These are phyloP conservation scores for Macaria notata DNA, from an alignment of 2,888 invertebrate species.

Conservation along the genomic window DNA sequence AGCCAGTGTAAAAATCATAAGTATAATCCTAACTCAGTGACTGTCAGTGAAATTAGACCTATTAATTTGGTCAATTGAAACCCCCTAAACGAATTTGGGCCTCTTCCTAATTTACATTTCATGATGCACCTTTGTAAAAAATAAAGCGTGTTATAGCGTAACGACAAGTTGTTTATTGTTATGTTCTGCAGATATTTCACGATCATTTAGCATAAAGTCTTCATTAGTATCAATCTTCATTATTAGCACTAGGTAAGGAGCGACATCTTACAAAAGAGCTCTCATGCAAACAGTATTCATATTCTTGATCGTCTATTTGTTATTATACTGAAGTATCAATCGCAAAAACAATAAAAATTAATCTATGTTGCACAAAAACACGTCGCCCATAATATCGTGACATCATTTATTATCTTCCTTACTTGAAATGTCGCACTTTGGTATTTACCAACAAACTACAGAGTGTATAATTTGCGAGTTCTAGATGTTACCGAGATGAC, in stretches of 20 bases:
- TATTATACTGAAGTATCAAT: neutral
- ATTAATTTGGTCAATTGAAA: slow-evolving; percentile 11
- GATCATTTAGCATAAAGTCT: slow-evolving; percentile 38
- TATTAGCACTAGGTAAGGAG: slow-evolving; percentile 29
- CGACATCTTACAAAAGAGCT: slow-evolving; percentile 21
- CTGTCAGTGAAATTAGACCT: neutral
- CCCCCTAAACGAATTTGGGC: slow-evolving; percentile 12
- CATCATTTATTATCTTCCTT: slow-evolving; percentile 23
- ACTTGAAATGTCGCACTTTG: slow-evolving; percentile 6
- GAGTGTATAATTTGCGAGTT: slow-evolving; percentile 6
- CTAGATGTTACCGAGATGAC: slow-evolving; percentile 3
- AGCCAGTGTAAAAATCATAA: too few species aligned
- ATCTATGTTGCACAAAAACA: slow-evolving; percentile 14
- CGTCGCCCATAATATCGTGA: slow-evolving; percentile 15
- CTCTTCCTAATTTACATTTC: slow-evolving; percentile 27
- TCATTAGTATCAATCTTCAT: slow-evolving; percentile 36
- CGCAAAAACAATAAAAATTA: slow-evolving; percentile 1
- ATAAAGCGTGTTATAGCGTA: too few species aligned
- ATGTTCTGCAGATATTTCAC: slow-evolving; percentile 27
- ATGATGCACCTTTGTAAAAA: slow-evolving; percentile 11
- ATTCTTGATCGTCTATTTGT: neutral
- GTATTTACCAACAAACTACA: slow-evolving; percentile 9
- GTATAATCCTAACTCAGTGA: too few species aligned
- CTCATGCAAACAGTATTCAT: slow-evolving; percentile 18
- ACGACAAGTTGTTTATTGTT: neutral